A percentile compares a stretch with the other conserved stretches of the same genome.
These are phyloP conservation scores for Hestina assimilis DNA, from an alignment of 1,140 invertebrate genomes.

Conservation along the genomic window DNA sequence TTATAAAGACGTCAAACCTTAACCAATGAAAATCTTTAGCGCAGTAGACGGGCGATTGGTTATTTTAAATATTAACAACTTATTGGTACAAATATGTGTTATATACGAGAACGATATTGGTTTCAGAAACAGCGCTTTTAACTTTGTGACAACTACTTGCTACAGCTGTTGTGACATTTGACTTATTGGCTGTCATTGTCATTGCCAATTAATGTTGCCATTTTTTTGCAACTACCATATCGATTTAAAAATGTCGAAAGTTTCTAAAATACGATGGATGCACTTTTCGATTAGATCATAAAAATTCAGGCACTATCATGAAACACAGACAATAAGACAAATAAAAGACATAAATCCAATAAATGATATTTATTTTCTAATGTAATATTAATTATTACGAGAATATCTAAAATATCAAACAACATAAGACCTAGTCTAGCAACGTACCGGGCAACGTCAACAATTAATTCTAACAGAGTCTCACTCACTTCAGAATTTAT, in stretches of 20 bases:
- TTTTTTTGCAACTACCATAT: background rate
- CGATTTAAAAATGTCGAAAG: background rate
- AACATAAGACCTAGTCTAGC: slow-evolving; percentile 3
- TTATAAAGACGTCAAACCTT: background rate
- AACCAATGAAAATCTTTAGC: background rate
- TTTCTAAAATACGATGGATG: too few relatives aligned
- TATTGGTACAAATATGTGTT: too few relatives aligned
- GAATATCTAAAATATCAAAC: slow-evolving; percentile 45
- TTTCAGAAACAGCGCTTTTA: too few relatives aligned
- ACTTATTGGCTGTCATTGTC: background rate
- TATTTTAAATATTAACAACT: background rate
- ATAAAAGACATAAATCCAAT: slow-evolving; percentile 36
- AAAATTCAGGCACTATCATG: too few relatives aligned
- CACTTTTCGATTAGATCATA: too few relatives aligned
- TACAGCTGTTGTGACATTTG: background rate
- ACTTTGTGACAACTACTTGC: background rate
- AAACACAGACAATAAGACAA: background rate
- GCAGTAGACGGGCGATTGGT: background rate
- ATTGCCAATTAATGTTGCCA: background rate
- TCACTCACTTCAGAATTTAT: background rate
- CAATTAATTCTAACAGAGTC: background rate
- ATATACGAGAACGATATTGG: too few relatives aligned
- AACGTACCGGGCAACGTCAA: slow-evolving; percentile 13
- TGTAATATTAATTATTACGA: slow-evolving; percentile 50
- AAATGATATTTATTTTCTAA: slow-evolving; percentile 62